Base-by-base conservation (phyloP, 2,888 invertebrate species). In the Plusia festucae region DNA sequence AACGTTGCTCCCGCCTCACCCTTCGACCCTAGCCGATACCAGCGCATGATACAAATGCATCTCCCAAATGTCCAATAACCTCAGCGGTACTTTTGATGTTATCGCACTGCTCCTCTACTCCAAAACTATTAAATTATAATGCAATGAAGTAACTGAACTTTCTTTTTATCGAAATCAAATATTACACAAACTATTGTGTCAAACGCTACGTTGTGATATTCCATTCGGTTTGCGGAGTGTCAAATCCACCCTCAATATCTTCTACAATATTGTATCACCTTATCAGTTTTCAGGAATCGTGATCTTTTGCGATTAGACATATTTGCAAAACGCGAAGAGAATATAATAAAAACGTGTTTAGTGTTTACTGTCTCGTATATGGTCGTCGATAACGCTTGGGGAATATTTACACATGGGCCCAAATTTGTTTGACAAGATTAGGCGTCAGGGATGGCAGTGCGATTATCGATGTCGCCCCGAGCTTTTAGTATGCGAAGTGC, bases 401-500 rank as follows among this genome's bases (percentile, higher is more conserved):
- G 87, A 88, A 89, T 93, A 92, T 93, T 93, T 87, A 90, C 90
- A 84, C 83, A 82, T 81, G 84, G 79, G 74, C 82, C 89, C 90
- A 89, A 91, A 90, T 81, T 78, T 90, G 89, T 91, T 91, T 88
- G 88, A 71, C 82, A 85, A 92, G 92, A 91, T 92, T 89, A 90
- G 87, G 86, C 86, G 85, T 81, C 82, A 84, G 85, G 88, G 90
- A 87, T 89, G 87, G 30, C 46, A 49, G 90, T 86, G 91, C 91
- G 91, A 93, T 93, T 88, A 91, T 91, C 87, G 85, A 84, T 81
- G 91, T 90, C 88, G 90, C 90, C 90, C 80, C 87, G 68, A 79
- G 86, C 83, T 89, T 90, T 94, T 95, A 94, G 93, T 94, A 94
- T 95, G 92, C 95, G 91, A 86, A 87, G 87, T 86, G 93, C 91